Base-by-base conservation (phyloP, 1,140 invertebrate genomes). In the Leptopilina clavipes region DNA sequence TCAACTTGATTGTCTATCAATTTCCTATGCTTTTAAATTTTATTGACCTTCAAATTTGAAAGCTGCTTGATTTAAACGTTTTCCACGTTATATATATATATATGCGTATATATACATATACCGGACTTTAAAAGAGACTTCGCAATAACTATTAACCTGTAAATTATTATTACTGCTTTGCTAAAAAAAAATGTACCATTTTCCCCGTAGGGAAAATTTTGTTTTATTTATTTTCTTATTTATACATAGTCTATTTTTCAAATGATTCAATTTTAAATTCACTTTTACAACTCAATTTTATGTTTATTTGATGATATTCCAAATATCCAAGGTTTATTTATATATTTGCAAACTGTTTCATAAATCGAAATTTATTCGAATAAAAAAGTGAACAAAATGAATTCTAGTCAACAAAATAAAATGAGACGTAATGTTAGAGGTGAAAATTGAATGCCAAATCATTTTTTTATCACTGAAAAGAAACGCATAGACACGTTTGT, bases 31-130 rank as follows among this genome's bases (percentile, higher is more conserved):
- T n/a, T 52, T 52, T 17, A 52, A n/a, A 52, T 52, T 52, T 52
- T 52, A 52, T 52, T 52, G 48, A 52, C 48, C 48, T 52, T 52
- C 48, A 52, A 52, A 52, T 52, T 52, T 52, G 48, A 52, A 52
- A 52, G 48, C 48, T 52, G 48, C n/a, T 52, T 52, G 48, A 52
- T 52, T 52, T 52, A 52, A 52, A 52, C 48, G 48, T 52, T 52
- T 52, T 52, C n/a, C n/a, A 48, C n/a, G 9, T 0, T 11, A 48
- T 31, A 31, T 31, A 31, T 31, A 31, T 31, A 31, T 31, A 31
- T 31, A 31, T 31, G 6, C 25, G 6, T 31, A 40, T 40, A 40
- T 40, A 8, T 40, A 40, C 7, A 45, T 45, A 45, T 14, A 45
- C 25, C 1, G 5, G 14, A 45, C 11, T n/a, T 45, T 45, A n/a